These are phyloP conservation scores for Furcifer pardalis DNA, from an alignment of 2,797 vertebrate genomes.

Conservation along the genomic window DNA sequence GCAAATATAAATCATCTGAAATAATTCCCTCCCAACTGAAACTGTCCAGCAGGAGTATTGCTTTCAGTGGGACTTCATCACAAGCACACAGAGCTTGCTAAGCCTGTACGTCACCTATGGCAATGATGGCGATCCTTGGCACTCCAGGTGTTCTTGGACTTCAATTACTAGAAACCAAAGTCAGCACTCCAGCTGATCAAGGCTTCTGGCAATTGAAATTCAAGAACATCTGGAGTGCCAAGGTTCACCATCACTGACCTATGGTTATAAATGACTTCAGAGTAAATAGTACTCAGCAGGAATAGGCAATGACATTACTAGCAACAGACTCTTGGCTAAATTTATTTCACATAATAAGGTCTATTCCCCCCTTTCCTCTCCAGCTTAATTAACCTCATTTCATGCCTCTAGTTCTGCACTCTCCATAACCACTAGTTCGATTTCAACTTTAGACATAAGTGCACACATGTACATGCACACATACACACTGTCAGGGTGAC, in stretches of 20 bases:
- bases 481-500: neutral
- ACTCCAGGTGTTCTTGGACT: too few relatives aligned
- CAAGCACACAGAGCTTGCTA: neutral
- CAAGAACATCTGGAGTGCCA: too few relatives aligned
- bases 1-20: neutral
- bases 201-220: too few relatives aligned
- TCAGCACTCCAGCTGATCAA: too few relatives aligned
- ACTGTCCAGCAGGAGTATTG: neutral
- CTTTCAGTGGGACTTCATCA: neutral
- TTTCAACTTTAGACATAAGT: slow-evolving; percentile 7
- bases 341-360: neutral
- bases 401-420: neutral
- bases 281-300: neutral
- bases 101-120: neutral
- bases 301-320: neutral
- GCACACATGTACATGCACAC: neutral
- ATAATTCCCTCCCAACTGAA: neutral
- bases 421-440: neutral
- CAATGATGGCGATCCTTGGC: too few relatives aligned
- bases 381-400: slow-evolving; percentile 16
- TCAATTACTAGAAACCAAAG: too few relatives aligned
- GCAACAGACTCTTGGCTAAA: neutral
- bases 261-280: neutral
- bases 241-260: too few relatives aligned
- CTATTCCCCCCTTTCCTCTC: neutral